These are phyloP conservation scores for Nomada ferruginata DNA, from an alignment of 2,888 invertebrate genomes.

Conservation along the genomic window DNA sequence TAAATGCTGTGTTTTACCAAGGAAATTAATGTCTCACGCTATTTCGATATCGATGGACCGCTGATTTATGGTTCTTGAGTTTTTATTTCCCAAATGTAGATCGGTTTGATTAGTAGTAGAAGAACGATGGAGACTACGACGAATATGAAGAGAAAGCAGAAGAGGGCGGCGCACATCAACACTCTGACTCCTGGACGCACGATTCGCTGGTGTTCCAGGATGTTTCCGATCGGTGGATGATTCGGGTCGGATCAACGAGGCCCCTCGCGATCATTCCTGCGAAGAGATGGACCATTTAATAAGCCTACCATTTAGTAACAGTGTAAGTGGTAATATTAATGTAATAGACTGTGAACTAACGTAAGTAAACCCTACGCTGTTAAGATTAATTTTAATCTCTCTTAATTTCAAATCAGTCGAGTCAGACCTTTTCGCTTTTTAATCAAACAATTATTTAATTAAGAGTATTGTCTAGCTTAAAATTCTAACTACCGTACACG, in stretches of 20 bases:
- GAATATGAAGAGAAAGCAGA: constrained; percentile 67
- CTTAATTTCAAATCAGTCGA: too few species aligned
- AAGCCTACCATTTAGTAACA: too few species aligned
- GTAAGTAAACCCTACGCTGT: too few species aligned
- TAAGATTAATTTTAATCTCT: too few species aligned
- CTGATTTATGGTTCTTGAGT: constrained; percentile 19
- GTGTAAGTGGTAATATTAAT: too few species aligned
- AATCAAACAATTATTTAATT: too few species aligned
- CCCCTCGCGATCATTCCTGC: neutral
- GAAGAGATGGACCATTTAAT: too few species aligned
- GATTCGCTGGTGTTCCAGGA: constrained; percentile 36
- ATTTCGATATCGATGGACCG: neutral
- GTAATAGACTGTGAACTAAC: too few species aligned
- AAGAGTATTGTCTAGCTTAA: too few species aligned
- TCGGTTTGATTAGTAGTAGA: constrained; percentile 74
- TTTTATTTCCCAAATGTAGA: constrained; percentile 74
- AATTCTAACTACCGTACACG: too few species aligned
- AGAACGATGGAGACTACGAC: constrained; percentile 69
- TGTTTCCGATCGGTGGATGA: constrained; percentile 9
- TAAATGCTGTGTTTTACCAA: too few species aligned
- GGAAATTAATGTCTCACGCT: neutral
- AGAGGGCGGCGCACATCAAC: constrained; percentile 52
- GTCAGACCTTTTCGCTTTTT: too few species aligned
- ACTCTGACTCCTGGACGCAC: constrained; percentile 14
- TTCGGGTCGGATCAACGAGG: neutral